Evolutionary conservation across 2,888 invertebrate species (phyloP).

Genomic region (Uloborus plumipes): DNA sequence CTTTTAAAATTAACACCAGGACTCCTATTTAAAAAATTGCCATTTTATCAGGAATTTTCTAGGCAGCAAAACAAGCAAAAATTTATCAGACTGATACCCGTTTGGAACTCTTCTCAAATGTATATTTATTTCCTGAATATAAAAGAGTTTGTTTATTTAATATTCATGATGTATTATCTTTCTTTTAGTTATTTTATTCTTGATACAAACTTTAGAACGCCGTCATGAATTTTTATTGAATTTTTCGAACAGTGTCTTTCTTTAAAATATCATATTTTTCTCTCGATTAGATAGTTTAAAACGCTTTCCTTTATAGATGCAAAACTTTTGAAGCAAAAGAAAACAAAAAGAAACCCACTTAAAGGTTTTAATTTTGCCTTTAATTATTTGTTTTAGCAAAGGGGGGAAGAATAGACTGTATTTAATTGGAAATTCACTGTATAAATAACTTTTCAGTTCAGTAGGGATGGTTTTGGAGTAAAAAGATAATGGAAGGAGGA

Average conservation of each 20-base stretch:
- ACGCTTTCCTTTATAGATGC: slow-evolving; percentile 17
- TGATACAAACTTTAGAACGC: slow-evolving; percentile 4
- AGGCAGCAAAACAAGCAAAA: too few species aligned
- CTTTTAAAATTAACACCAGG: too few species aligned
- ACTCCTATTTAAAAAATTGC: too few species aligned
- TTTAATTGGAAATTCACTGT: slow-evolving; percentile 26
- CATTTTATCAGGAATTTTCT: too few species aligned
- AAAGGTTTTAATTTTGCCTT: slow-evolving; percentile 17
- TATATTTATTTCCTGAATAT: too few species aligned
- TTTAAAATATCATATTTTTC: slow-evolving; percentile 23
- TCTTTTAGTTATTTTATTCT: slow-evolving; percentile 2
- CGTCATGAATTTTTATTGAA: slow-evolving; percentile 36
- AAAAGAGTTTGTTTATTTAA: background rate
- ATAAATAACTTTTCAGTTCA: background rate
- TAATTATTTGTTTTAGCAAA: slow-evolving; percentile 1
- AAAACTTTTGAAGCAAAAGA: background rate
- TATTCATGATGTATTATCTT: slow-evolving; percentile 35
- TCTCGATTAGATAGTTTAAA: slow-evolving; percentile 6
- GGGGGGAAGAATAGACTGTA: slow-evolving; percentile 5
- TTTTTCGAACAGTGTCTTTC: slow-evolving; percentile 6
- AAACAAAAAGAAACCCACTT: slow-evolving; percentile 1
- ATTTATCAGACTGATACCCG: too few species aligned
- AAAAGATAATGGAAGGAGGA: too few species aligned
- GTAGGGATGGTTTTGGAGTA: too few species aligned
- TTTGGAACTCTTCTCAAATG: too few species aligned